Conservation (phyloP, 23 tunicate genomes). For the Phallusia fumigata region DNA sequence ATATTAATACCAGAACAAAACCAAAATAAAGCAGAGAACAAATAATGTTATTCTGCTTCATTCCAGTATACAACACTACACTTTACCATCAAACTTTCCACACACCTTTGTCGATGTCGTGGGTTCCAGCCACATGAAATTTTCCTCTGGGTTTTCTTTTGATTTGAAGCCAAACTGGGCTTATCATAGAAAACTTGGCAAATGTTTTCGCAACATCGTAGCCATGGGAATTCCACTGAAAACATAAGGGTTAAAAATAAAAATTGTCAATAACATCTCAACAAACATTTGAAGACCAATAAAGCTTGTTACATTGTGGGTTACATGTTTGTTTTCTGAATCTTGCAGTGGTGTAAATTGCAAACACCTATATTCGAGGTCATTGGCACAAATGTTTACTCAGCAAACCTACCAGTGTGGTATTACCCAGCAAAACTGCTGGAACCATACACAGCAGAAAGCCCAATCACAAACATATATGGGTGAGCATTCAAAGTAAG, state of each 20-base stretch:
- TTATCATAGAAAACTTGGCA: conserved; percentile 84
- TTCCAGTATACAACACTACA: too few species aligned
- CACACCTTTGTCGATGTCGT: conserved; percentile 89
- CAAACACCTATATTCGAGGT: too few species aligned
- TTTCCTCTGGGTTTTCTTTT: conserved; percentile 85
- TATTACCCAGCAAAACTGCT: neutral
- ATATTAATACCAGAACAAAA: too few species aligned
- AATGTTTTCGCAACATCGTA: conserved; percentile 93
- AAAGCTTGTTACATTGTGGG: too few species aligned
- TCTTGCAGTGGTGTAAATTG: too few species aligned
- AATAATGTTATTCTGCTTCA: too few species aligned
- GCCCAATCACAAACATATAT: too few species aligned
- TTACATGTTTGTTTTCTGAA: too few species aligned
- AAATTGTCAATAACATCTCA: neutral
- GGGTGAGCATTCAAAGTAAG: neutral
- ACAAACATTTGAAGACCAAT: too few species aligned
- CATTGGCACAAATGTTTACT: too few species aligned
- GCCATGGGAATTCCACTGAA: conserved; percentile 91
- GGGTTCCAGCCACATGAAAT: conserved; percentile 82
- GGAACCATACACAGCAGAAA: neutral
- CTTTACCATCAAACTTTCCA: neutral
- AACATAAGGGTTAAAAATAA: neutral
- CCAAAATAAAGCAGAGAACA: too few species aligned
- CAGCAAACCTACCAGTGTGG: too few species aligned
- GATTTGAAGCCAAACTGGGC: conserved; percentile 99